Percentiles rank a stretch among this genome's conserved stretches.
These are phyloP conservation scores for Drosophila nebulosa DNA, from an alignment of 1,140 invertebrate genomes.

Conservation along the genomic window DNA sequence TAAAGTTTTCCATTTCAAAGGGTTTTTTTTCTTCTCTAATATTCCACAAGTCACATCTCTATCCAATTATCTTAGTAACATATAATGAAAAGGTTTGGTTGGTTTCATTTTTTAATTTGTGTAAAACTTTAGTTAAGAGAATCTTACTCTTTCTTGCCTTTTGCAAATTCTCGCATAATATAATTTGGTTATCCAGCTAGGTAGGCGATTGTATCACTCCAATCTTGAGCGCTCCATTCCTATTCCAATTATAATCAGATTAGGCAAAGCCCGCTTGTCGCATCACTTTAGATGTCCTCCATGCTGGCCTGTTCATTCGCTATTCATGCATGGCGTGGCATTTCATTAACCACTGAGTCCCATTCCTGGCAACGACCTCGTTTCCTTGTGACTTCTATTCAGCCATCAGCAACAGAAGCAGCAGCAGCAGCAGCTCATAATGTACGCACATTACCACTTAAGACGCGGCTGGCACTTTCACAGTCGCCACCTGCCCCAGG, in stretches of 20 bases:
- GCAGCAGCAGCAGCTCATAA: slow-evolving; percentile 16
- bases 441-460: slow-evolving; percentile 55
- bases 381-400: slow-evolving; percentile 14
- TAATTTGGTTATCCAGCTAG: neutral
- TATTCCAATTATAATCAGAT: slow-evolving; percentile 5
- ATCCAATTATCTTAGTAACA: too few species aligned
- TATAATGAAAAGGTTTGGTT: too few species aligned
- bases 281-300: neutral
- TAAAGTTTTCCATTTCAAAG: too few species aligned
- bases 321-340: neutral
- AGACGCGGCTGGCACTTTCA: slow-evolving; percentile 22
- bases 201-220: neutral
- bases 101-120: too few species aligned
- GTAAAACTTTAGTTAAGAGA: too few species aligned
- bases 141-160: too few species aligned
- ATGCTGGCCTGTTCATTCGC: neutral
- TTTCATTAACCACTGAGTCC: neutral
- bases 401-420: slow-evolving; percentile 23
- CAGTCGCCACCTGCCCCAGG: neutral
- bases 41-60: too few species aligned
- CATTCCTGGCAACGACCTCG: slow-evolving; percentile 15
- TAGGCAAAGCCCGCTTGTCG: neutral
- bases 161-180: too few species aligned
- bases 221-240: neutral
- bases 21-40: too few species aligned